Base-by-base conservation (phyloP, 2,888 invertebrate genomes). In the Hanleya hanleyi region DNA sequence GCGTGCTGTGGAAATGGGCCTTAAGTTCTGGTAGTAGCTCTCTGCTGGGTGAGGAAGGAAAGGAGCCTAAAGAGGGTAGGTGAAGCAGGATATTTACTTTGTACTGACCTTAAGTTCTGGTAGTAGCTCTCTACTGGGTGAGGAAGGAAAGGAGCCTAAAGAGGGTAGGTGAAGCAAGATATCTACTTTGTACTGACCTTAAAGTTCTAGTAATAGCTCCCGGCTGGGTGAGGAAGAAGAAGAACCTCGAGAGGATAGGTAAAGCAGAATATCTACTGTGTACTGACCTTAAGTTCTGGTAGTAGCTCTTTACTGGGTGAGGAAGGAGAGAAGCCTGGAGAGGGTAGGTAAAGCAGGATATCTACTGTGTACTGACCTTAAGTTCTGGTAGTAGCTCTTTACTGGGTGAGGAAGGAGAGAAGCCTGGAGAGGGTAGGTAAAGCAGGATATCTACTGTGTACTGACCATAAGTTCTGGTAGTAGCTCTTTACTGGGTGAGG, bases 211-310 rank as follows among this genome's bases (percentile, higher is more conserved):
- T 81, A 62, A 84, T 83, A 22, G 78, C 18, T 72, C 71, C 22
- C 83, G 82, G n/a, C 78, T 71, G 15, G 86, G 81, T 15, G 83
- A 83, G 32, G 84, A 77, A n/a, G 84, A 78, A 32, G 76, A 75
- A 5, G 83, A 81, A 6, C 65, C 68, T 15, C 80, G 70, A 3
- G 75, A 75, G n/a, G 67, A 51, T 6, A 74, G 62, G 12, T 71
- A 57, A 37, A 29, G 65, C n/a, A 79, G 67, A 38, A 74, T 76
- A n/a, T n/a, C n/a, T n/a, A n/a, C n/a, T n/a, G n/a, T n/a, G n/a
- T n/a, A n/a, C 36, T 73, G 70, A 76, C 82, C 84, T 61, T 83
- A 70, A 50, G 77, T 77, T 47, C 87, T 81, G 69, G 85, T 81
- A 62, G 85, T 83, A 22, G 78, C 18, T 72, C 71, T 29, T 82